Percentiles rank a stretch among this genome's conserved stretches.
Evolutionary conservation across 2,888 invertebrate genomes (phyloP).

Genomic region (Drosophila rubida): DNA sequence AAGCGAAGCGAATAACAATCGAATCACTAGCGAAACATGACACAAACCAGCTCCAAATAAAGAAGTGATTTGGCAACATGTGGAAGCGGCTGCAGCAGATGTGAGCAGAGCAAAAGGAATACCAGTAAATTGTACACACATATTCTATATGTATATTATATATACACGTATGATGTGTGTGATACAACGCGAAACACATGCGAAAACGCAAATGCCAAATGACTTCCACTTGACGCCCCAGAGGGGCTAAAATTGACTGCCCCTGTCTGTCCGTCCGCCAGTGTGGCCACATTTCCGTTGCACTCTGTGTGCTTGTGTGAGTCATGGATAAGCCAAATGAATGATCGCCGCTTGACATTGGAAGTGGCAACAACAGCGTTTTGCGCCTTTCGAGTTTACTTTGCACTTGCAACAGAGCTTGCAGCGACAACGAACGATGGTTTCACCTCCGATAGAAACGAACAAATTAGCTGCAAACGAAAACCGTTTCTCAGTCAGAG

Average conservation of each 20-base stretch:
- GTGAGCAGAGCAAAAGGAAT: slow-evolving; percentile 36
- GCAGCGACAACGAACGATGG: slow-evolving; percentile 21
- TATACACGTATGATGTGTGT: neutral
- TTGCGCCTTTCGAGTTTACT: slow-evolving; percentile 36
- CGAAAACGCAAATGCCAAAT: slow-evolving; percentile 56
- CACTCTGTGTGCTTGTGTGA: slow-evolving; percentile 46
- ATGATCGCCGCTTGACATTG: slow-evolving; percentile 74
- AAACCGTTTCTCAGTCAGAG: slow-evolving; percentile 59
- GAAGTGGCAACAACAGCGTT: slow-evolving; percentile 61
- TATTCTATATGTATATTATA: neutral
- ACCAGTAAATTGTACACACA: slow-evolving; percentile 15
- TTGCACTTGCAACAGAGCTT: slow-evolving; percentile 55
- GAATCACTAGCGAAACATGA: slow-evolving; percentile 44
- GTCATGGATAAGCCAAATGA: slow-evolving; percentile 69
- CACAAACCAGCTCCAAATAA: slow-evolving; percentile 44
- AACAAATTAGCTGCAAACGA: slow-evolving; percentile 72
- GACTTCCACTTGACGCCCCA: slow-evolving; percentile 56
- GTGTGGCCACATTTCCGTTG: slow-evolving; percentile 56
- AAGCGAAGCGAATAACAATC: slow-evolving; percentile 22
- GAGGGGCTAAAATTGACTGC: slow-evolving; percentile 39
- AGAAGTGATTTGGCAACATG: slow-evolving; percentile 47
- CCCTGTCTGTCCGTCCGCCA: neutral
- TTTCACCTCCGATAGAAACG: slow-evolving; percentile 58
- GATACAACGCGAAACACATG: slow-evolving; percentile 45
- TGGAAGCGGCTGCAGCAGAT: slow-evolving; percentile 22